Conservation (phyloP, 1,140 invertebrate genomes). For the Eriosoma lanigerum region DNA sequence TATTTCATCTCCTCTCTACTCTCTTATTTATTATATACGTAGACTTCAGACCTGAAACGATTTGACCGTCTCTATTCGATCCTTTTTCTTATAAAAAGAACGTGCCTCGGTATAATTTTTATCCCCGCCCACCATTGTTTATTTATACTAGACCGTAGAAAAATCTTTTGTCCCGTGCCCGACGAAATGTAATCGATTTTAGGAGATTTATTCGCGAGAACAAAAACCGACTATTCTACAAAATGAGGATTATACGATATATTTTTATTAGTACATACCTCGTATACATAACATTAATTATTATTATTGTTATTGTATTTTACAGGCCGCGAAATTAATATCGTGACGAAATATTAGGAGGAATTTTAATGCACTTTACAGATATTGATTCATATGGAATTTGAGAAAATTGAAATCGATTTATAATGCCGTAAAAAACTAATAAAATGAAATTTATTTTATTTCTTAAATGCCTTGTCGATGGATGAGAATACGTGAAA, state of each 20-base stretch:
- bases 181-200: slow-evolving; percentile 26
- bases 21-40: slow-evolving; percentile 35
- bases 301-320: slow-evolving; percentile 6
- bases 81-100: slow-evolving; percentile 15
- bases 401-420: neutral
- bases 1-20: slow-evolving; percentile 11
- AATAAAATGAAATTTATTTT: neutral
- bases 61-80: slow-evolving; percentile 32
- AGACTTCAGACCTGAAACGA: slow-evolving; percentile 28
- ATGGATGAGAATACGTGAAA: too few relatives aligned
- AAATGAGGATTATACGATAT: neutral
- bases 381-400: neutral
- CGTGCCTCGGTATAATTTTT: slow-evolving; percentile 20
- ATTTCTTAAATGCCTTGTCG: neutral
- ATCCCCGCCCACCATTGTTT: slow-evolving; percentile 23
- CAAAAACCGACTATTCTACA: slow-evolving; percentile 10
- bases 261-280: neutral
- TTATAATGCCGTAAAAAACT: neutral
- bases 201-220: slow-evolving; percentile 16
- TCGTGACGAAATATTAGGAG: neutral
- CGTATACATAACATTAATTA: neutral
- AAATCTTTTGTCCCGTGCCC: slow-evolving; percentile 30
- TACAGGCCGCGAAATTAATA: neutral
- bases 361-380: neutral
- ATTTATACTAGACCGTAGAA: slow-evolving; percentile 14